Evolutionary conservation across 2,113 vertebrate genomes (phyloP).

Genomic region (Amphilophus citrinellus): DNA sequence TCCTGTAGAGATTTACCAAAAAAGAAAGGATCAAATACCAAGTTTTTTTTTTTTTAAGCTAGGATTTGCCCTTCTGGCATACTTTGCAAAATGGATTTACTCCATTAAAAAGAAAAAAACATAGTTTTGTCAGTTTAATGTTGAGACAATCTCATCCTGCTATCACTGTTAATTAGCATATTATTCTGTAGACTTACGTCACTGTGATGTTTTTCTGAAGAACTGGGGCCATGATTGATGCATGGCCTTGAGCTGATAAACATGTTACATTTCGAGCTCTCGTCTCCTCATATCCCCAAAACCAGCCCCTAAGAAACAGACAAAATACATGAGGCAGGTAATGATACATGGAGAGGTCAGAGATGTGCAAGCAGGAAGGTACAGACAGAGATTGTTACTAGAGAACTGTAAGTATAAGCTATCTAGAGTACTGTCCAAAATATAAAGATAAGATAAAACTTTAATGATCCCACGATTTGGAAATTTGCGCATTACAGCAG

Average conservation of each 20-base stretch:
- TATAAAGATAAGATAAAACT: too few species aligned
- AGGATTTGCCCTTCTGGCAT: too few species aligned
- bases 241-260: constrained; percentile 95
- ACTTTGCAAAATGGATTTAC: not conserved
- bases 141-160: not conserved
- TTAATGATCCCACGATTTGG: too few species aligned
- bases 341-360: not conserved
- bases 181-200: constrained; percentile 81
- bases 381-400: not conserved
- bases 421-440: not conserved
- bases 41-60: not conserved
- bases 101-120: constrained; percentile 32
- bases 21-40: not conserved
- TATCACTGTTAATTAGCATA: not conserved
- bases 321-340: not conserved
- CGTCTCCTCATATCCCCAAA: constrained; percentile 96
- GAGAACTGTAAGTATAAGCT: not conserved
- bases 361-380: not conserved
- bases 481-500: too few species aligned
- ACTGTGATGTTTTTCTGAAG: constrained; percentile 89
- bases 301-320: constrained; percentile 90
- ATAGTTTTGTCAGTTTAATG: not conserved
- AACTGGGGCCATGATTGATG: constrained; percentile 89
- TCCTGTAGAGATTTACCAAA: not conserved
- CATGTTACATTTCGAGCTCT: constrained; percentile 89